phyloP scores from a whole-genome alignment of 2,797 vertebrate genomes.

The Eidolon dupreanum region DNA sequence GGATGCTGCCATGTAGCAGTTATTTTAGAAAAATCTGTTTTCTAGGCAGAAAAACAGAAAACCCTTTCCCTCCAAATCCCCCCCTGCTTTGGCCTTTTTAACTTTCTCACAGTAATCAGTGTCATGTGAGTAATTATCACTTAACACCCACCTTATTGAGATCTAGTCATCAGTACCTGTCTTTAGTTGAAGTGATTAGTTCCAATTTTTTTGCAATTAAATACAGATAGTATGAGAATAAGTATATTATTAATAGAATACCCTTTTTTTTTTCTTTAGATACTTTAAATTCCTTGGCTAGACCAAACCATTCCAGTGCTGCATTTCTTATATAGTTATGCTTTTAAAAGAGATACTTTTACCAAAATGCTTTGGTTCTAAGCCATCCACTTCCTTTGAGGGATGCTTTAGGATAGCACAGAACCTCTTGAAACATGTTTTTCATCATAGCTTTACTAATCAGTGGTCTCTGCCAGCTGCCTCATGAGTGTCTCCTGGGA shows the following conservation, averaged over 20 bases:
- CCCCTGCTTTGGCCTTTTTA: not conserved
- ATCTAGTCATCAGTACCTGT: not conserved
- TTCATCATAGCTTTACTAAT: not conserved
- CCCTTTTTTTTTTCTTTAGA: not conserved
- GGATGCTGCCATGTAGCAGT: not conserved
- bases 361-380: not conserved
- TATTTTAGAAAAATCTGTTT: constrained; percentile 20
- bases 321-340: not conserved
- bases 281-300: not conserved
- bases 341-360: not conserved
- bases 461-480: too few relatives aligned
- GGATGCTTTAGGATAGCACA: not conserved
- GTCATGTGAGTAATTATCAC: not conserved
- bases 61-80: not conserved
- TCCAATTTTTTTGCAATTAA: not conserved
- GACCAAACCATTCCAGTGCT: not conserved
- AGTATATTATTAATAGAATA: not conserved
- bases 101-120: not conserved
- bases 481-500: not conserved
- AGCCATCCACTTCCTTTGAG: not conserved
- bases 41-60: constrained; percentile 6
- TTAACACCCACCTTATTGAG: not conserved
- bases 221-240: not conserved
- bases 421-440: not conserved
- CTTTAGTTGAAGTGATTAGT: not conserved